Percentiles rank a stretch among this genome's conserved stretches.
phyloP scores from a whole-genome alignment of 2,888 invertebrate genomes.

The Noctua comes region DNA sequence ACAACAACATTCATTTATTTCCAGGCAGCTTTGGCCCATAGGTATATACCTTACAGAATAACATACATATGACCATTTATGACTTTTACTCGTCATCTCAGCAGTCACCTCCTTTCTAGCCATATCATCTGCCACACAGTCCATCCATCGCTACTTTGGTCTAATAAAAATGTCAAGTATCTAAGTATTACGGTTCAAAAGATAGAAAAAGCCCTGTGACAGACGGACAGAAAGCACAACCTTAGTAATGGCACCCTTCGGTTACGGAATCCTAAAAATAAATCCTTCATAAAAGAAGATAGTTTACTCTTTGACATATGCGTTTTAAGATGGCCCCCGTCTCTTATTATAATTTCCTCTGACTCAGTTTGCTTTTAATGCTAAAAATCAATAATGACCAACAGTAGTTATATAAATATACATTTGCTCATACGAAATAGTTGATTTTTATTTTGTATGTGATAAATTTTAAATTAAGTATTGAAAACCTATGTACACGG shows the following conservation, averaged over 20 bases:
- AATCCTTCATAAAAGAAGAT: background rate
- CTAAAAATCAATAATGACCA: slow-evolving; percentile 81
- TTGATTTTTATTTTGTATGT: slow-evolving; percentile 85
- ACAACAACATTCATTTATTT: no score
- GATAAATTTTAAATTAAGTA: slow-evolving; percentile 76
- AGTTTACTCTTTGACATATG: background rate
- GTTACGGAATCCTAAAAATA: background rate
- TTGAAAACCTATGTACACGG: slow-evolving; percentile 51
- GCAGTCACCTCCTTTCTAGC: no score
- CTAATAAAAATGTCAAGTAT: no score
- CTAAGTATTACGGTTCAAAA: no score
- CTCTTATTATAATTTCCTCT: slow-evolving; percentile 28
- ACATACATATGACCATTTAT: no score
- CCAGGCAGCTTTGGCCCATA: no score
- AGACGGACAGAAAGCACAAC: background rate
- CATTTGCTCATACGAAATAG: slow-evolving; percentile 87
- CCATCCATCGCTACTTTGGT: no score
- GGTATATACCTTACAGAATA: no score
- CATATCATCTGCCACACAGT: no score
- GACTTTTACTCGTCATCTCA: no score
- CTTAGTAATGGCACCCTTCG: background rate
- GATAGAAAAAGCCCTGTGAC: background rate
- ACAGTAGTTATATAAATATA: slow-evolving; percentile 83
- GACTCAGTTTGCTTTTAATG: slow-evolving; percentile 60
- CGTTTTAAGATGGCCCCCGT: slow-evolving; percentile 20